Percentiles rank a stretch among this genome's conserved stretches.
Evolutionary conservation across 1,140 invertebrate genomes (phyloP).

Genomic region (Psix sp.): DNA sequence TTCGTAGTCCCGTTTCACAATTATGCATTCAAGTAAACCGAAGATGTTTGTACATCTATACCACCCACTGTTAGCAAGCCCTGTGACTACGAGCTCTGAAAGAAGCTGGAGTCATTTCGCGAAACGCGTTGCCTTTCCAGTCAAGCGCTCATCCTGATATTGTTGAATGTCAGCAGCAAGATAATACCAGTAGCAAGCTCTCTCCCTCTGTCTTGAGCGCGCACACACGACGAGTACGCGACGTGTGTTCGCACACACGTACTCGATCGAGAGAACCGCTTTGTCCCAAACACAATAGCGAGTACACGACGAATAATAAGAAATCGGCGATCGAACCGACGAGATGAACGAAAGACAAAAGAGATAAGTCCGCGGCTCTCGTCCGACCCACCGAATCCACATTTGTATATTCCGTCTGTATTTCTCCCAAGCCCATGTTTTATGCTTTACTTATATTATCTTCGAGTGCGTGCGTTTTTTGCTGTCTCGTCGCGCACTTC

Average conservation of each 20-base stretch:
- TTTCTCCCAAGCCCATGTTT: constrained; percentile 48
- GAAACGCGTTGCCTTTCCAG: constrained; percentile 59
- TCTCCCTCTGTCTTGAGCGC: constrained; percentile 5
- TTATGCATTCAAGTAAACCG: constrained; percentile 45
- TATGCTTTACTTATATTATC: constrained; percentile 56
- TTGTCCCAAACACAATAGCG: constrained; percentile 69
- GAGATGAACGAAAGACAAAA: constrained; percentile 66
- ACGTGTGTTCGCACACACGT: constrained; percentile 3
- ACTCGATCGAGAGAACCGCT: constrained; percentile 45
- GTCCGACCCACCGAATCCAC: constrained; percentile 68
- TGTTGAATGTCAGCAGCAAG: constrained; percentile 63
- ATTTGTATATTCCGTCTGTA: constrained; percentile 69
- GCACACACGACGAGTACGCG: constrained; percentile 1
- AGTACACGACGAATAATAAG: constrained; percentile 67
- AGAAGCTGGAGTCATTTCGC: constrained; percentile 42
- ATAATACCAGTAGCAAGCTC: constrained; percentile 62
- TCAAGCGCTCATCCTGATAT: constrained; percentile 69
- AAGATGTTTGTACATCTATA: constrained; percentile 31
- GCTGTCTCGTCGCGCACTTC: constrained; percentile 11
- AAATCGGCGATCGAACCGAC: constrained; percentile 57
- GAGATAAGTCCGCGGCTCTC: constrained; percentile 63
- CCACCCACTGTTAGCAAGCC: constrained; percentile 42
- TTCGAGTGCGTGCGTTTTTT: constrained; percentile 43
- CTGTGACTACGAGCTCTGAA: constrained; percentile 23
- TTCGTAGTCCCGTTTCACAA: constrained; percentile 34